These are phyloP conservation scores for Euura saliciscinereae DNA, from an alignment of 1,140 invertebrate genomes.

Conservation along the genomic window DNA sequence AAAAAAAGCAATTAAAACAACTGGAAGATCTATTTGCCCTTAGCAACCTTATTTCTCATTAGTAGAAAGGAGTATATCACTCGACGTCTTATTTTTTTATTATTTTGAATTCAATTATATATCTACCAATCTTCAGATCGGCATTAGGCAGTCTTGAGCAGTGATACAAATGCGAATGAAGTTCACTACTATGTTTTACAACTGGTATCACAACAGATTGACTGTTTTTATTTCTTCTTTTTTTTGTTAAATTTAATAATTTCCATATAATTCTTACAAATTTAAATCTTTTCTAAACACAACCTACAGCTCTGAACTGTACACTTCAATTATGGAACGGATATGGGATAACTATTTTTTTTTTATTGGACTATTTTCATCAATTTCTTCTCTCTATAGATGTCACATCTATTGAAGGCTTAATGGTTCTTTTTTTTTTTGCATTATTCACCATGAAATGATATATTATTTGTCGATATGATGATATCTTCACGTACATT, in stretches of 20 bases:
- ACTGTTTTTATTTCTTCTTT: not conserved
- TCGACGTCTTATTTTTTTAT: too few species aligned
- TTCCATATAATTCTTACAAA: not conserved
- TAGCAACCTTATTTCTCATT: too few species aligned
- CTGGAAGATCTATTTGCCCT: not conserved
- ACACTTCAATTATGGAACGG: not conserved
- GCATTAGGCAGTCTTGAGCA: not conserved
- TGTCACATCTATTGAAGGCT: conserved; percentile 2
- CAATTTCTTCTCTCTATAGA: not conserved
- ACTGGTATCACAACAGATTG: conserved; percentile 7
- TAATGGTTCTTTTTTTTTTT: not conserved
- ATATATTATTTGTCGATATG: conserved; percentile 6
- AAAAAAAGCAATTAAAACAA: not conserved
- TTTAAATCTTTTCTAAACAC: not conserved
- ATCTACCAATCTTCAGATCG: too few species aligned
- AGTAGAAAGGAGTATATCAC: not conserved
- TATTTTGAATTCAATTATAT: not conserved
- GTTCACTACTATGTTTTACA: not conserved
- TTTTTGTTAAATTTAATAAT: not conserved
- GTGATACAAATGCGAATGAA: not conserved
- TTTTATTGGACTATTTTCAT: not conserved
- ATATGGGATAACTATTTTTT: not conserved
- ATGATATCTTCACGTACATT: not conserved
- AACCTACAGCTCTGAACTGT: conserved; percentile 4
- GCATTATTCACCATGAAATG: not conserved